Conservation (phyloP, 2,888 invertebrate genomes). For the Cantharis rufa region DNA sequence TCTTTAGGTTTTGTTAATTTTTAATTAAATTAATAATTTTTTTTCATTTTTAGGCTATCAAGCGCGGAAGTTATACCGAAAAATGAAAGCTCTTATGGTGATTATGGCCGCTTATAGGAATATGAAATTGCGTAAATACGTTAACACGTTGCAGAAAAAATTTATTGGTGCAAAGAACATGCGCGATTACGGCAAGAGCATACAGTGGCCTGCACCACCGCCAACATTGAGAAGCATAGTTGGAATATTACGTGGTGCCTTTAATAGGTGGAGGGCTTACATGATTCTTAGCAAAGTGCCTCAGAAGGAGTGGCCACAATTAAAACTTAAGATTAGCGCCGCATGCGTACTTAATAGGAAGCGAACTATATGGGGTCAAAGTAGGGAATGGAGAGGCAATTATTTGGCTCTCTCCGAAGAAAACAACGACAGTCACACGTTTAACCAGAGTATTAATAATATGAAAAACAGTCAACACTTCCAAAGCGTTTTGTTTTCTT, state of each 20-base stretch:
- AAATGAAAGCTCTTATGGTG: constrained; percentile 80
- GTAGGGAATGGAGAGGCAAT: constrained; percentile 82
- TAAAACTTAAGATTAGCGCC: constrained; percentile 78
- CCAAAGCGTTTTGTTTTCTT: constrained; percentile 66
- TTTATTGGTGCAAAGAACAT: constrained; percentile 68
- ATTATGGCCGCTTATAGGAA: constrained; percentile 82
- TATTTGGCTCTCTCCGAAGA: constrained; percentile 73
- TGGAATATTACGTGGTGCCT: constrained; percentile 65
- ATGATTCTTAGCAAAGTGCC: constrained; percentile 84
- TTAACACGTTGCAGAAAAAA: constrained; percentile 65
- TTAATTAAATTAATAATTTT: background rate
- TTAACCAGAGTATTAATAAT: constrained; percentile 69
- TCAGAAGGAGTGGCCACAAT: constrained; percentile 83
- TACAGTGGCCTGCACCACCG: constrained; percentile 83
- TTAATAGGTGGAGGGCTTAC: constrained; percentile 85
- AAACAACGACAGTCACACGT: constrained; percentile 68
- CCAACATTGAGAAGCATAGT: constrained; percentile 68
- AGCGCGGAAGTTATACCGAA: constrained; percentile 74
- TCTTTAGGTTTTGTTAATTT: background rate
- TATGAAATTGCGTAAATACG: constrained; percentile 76
- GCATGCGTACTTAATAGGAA: constrained; percentile 72
- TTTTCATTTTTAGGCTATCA: constrained; percentile 48
- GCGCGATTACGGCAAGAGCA: constrained; percentile 76
- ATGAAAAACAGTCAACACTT: constrained; percentile 71
- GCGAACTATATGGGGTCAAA: constrained; percentile 73